These are phyloP conservation scores for Trematomus loennbergii DNA, from an alignment of 2,113 vertebrate species.

Conservation along the genomic window DNA sequence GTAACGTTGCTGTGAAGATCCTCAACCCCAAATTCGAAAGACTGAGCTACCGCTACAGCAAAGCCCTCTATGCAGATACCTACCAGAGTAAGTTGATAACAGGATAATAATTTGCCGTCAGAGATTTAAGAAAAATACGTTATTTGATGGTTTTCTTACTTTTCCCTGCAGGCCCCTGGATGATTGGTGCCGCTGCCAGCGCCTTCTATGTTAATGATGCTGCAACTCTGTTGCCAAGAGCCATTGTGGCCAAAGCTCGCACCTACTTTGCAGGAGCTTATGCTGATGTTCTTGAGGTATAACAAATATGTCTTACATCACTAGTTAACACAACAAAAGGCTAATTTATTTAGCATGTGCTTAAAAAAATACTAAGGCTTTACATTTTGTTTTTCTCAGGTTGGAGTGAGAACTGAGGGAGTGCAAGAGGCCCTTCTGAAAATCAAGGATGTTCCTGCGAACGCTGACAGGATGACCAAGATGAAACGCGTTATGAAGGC, in stretches of 20 bases:
- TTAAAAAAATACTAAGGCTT: neutral
- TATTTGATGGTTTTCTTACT: conserved; percentile 3
- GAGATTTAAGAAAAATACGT: neutral
- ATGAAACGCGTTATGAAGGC: conserved; percentile 84
- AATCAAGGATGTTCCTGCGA: conserved; percentile 60
- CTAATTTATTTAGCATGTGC: neutral
- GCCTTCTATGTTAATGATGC: conserved; percentile 86
- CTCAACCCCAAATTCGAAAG: conserved; percentile 83
- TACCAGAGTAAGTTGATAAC: conserved; percentile 83
- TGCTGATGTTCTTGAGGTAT: conserved; percentile 88
- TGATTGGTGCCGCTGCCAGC: conserved; percentile 85
- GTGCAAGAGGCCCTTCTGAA: conserved; percentile 85
- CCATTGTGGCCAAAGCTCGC: conserved; percentile 83
- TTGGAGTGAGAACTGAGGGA: conserved; percentile 85
- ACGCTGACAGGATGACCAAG: conserved; percentile 82
- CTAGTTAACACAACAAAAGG: neutral
- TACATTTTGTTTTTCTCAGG: conserved; percentile 61
- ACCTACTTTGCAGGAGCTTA: conserved; percentile 83
- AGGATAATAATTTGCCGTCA: neutral
- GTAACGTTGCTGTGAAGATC: conserved; percentile 87
- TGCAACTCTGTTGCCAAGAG: conserved; percentile 84
- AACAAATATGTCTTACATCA: neutral
- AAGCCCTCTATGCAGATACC: conserved; percentile 59
- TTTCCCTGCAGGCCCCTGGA: conserved; percentile 78
- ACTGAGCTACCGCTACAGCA: conserved; percentile 86